phyloP scores from a whole-genome alignment of 2,888 invertebrate species.

The Apamea monoglypha region DNA sequence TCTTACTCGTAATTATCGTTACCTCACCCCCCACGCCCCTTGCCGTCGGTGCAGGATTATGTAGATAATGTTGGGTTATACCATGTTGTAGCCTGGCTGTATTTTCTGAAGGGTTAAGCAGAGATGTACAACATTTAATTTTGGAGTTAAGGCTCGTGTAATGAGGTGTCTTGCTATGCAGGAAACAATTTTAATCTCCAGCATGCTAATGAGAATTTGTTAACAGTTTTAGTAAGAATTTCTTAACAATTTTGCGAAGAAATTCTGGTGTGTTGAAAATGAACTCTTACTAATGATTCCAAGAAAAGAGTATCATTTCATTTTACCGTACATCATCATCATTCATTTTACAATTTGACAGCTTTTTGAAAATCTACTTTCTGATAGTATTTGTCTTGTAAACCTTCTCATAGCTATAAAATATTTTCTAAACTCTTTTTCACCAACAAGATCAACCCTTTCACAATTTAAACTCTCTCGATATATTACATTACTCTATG shows the following conservation, averaged over 20 bases:
- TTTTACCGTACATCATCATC: neutral
- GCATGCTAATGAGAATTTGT: neutral
- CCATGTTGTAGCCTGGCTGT: constrained; percentile 30
- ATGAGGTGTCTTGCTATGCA: neutral
- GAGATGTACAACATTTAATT: constrained; percentile 15
- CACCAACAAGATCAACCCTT: neutral
- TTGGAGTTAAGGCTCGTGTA: neutral
- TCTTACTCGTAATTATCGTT: constrained; percentile 63
- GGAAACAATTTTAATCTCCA: neutral
- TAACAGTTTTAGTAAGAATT: neutral
- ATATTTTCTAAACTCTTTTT: neutral
- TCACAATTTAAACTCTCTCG: neutral
- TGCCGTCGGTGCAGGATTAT: constrained; percentile 25
- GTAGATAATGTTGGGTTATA: constrained; percentile 30
- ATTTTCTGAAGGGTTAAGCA: constrained; percentile 15
- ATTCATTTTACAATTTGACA: neutral
- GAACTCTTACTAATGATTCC: neutral
- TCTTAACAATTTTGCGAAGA: neutral
- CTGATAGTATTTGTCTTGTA: neutral
- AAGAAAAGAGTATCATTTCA: neutral
- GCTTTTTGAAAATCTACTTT: neutral
- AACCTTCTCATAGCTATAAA: neutral
- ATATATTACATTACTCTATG: too few species aligned
- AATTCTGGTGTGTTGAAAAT: neutral
- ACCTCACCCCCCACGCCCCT: neutral